Percentiles rank a stretch among this genome's conserved stretches.
These are phyloP conservation scores for Labeo calbasu DNA, from an alignment of 2,797 vertebrate species.

Conservation along the genomic window DNA sequence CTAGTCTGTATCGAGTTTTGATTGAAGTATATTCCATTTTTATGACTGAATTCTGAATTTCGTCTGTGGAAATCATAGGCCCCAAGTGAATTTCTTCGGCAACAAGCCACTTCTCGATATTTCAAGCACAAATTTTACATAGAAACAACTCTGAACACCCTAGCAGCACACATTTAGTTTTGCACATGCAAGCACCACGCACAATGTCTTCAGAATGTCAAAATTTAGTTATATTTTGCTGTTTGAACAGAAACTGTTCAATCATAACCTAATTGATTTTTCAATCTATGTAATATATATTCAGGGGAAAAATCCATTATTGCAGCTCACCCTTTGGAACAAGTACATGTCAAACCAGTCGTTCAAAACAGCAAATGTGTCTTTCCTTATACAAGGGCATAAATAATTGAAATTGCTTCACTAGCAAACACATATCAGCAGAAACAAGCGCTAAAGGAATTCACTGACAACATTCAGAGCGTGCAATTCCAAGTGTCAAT, in stretches of 20 bases:
- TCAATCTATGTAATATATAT: neutral
- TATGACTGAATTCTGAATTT: no score
- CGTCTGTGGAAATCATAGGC: no score
- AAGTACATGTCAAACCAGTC: slow-evolving; percentile 1
- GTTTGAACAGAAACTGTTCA: neutral
- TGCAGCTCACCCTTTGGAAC: neutral
- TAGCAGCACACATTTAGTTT: neutral
- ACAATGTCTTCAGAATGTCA: neutral
- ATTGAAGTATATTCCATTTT: no score
- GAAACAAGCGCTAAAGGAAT: slow-evolving; percentile 15
- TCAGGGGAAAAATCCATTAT: neutral
- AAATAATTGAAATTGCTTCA: slow-evolving; percentile 24
- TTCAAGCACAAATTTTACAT: neutral
- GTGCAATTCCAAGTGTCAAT: slow-evolving; percentile 26
- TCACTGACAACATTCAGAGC: slow-evolving; percentile 30
- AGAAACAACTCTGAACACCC: neutral
- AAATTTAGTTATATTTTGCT: neutral
- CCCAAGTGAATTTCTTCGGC: no score
- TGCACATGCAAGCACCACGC: neutral
- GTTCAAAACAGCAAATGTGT: slow-evolving; percentile 6
- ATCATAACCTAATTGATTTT: neutral
- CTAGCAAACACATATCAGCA: slow-evolving; percentile 15
- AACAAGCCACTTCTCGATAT: no score
- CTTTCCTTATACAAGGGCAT: neutral
- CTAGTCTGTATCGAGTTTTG: no score